Base-by-base conservation (phyloP, 2,797 vertebrate genomes). In the Mycteria americana region DNA sequence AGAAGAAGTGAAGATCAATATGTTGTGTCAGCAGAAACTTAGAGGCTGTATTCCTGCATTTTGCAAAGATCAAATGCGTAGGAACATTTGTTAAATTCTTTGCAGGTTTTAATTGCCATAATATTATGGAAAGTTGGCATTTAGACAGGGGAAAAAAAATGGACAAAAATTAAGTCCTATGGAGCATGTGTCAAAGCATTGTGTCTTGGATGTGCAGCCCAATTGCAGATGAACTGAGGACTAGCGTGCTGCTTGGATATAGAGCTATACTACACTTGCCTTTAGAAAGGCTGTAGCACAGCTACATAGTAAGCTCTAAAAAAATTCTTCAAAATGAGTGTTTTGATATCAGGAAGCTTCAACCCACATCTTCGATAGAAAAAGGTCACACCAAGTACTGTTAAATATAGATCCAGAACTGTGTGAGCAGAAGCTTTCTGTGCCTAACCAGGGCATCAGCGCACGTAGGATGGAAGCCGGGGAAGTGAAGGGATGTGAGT, bases 401-500 rank as follows among this genome's bases (percentile, higher is more conserved):
- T 33, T 56, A 80, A 88, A 83, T 28, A 53, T 19, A 80, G 62
- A 68, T 45, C 21, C 57, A 85, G 62, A 72, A 21, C 8, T 39
- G 59, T 56, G 59, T 57, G 57, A 84, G 41, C n/a, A 74, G 79
- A 57, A 89, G 72, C 28, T 86, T 83, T 33, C 53, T 35, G n/a
- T 56, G 53, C 53, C 72, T 15, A 64, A 60, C 21, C 5, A 1
- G 51, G 68, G 37, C 35, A 59, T 35, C 19, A 63, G 48, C 68
- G 48, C 68, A 23, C 0, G 0, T 35, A 45, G 91, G 50, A 62
- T 91, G 57, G 46, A 60, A 86, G 57, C 31, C 74, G 45, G 54
- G 31, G 25, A 70, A 46, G 39, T n/a, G n/a, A 76, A 75, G 50
- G 2, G 7, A 59, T 1, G 2, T 0, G 3, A 64, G 39, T n/a